Percentiles rank a stretch among this genome's conserved stretches.
Evolutionary conservation across 2,797 vertebrate species (phyloP).

Genomic region (Aulostomus chinensis): DNA sequence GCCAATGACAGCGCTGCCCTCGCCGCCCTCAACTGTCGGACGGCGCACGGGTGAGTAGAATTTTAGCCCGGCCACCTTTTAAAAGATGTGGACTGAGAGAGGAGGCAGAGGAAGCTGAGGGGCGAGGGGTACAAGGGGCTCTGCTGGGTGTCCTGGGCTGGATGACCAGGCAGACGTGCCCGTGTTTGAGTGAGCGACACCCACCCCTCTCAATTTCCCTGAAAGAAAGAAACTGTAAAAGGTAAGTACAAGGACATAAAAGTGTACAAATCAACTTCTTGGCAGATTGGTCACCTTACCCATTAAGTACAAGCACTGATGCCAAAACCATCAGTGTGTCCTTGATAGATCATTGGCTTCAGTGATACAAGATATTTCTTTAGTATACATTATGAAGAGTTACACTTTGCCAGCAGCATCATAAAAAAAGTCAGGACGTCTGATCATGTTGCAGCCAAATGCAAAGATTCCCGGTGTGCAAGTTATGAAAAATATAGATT

Average conservation of each 20-base stretch:
- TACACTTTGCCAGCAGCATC: constrained; percentile 11
- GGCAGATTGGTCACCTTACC: constrained; percentile 49
- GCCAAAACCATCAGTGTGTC: constrained; percentile 47
- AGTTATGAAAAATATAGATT: no score
- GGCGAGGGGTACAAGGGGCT: constrained; percentile 27
- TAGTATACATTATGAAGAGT: constrained; percentile 13
- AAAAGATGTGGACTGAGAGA: constrained; percentile 15
- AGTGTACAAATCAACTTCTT: constrained; percentile 44
- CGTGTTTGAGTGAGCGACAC: constrained; percentile 48
- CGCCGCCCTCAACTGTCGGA: constrained; percentile 69
- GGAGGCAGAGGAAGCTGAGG: constrained; percentile 1
- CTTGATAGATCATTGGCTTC: constrained; percentile 41
- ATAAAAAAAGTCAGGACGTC: not conserved
- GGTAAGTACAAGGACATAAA: constrained; percentile 29
- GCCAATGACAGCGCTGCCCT: constrained; percentile 72
- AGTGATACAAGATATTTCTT: constrained; percentile 14
- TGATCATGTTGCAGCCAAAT: not conserved
- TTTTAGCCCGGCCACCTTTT: constrained; percentile 66
- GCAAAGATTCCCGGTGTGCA: not conserved
- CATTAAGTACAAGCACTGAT: constrained; percentile 35
- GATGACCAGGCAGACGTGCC: constrained; percentile 58
- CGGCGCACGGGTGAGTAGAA: constrained; percentile 46
- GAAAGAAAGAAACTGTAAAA: constrained; percentile 32
- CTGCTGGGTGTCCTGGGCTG: constrained; percentile 35
- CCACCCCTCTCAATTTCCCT: constrained; percentile 52